Base-by-base conservation (phyloP, 2,888 invertebrate species). In the Seira sanloemensis region DNA sequence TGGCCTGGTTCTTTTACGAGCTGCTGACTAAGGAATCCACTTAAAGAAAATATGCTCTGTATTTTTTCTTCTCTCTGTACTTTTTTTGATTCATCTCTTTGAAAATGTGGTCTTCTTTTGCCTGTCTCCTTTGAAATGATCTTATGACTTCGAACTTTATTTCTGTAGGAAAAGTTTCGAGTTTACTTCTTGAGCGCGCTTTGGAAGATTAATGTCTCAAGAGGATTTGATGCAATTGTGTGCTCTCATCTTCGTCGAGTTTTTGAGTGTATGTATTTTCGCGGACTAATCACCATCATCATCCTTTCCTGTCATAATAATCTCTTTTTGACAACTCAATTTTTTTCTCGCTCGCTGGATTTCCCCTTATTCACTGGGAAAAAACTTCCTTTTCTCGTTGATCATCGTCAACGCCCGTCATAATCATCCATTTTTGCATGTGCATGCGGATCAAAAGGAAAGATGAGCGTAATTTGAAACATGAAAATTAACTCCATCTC, bases 341-440 rank as follows among this genome's bases (percentile, higher is more conserved):
- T 69, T 19, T 67, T 18, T 67, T 62, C 5, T 5, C 12, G 19
- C 4, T n/a, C 4, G 62, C 62, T 12, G 18, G 19, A n/a, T n/a
- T n/a, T n/a, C n/a, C n/a, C n/a, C n/a, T n/a, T n/a, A 67, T 12
- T 67, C 7, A 9, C 67, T 67, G 7, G n/a, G 12, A 23, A 67
- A 67, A 67, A 67, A 83, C 78, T 83, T 83, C 83, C 83, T 78
- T 62, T 78, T 78, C 83, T 83, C 83, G 78, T 83, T 67, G 68
- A 83, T 83, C 83, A 76, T 82, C 82, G 71, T 82, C 82, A 72
- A 37, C 5, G 12, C 37, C 5, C 37, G 37, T 37, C 37, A 37
- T 37, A 37, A 37, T 37, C 37, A 37, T 37, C 37, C 12, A 12
- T 37, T 12, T 37, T 37, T 5, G 37, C 12, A 12, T 37, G 12